Evolutionary conservation across 2,888 invertebrate species (phyloP).

Genomic region (Brachypalpus laphriformis): DNA sequence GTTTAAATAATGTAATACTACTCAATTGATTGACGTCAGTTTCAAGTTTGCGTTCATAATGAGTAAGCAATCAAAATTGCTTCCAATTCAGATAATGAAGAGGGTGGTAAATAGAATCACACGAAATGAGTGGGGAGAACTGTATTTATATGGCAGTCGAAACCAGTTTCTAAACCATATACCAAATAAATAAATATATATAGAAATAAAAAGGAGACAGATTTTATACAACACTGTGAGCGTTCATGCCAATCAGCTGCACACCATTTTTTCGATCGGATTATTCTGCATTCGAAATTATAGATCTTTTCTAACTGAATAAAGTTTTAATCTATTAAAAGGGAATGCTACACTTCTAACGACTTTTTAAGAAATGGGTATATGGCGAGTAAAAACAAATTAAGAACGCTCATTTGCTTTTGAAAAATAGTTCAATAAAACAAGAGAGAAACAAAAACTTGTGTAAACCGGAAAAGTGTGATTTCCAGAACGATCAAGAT

Average conservation of each 20-base stretch:
- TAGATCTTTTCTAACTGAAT: too few species aligned
- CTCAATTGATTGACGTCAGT: slow-evolving; percentile 22
- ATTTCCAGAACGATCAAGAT: not conserved
- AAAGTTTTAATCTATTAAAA: too few species aligned
- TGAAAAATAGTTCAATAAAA: not conserved
- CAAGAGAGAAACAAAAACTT: not conserved
- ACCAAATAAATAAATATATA: too few species aligned
- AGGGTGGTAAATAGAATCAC: not conserved
- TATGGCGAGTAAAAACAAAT: not conserved
- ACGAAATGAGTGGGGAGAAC: not conserved
- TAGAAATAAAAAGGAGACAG: not conserved
- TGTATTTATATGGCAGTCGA: not conserved
- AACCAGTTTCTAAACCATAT: not conserved
- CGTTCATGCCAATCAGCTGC: not conserved
- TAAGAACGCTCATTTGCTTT: not conserved
- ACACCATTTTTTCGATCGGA: not conserved
- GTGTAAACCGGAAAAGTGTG: not conserved
- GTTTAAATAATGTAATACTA: slow-evolving; percentile 6
- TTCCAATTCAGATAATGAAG: not conserved
- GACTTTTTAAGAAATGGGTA: not conserved
- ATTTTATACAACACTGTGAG: too few species aligned
- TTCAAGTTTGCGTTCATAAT: not conserved
- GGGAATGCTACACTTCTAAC: too few species aligned
- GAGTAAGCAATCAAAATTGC: not conserved
- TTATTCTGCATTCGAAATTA: not conserved